A percentile compares a stretch with the other conserved stretches of the same genome.
phyloP scores from a whole-genome alignment of 92 coral and sea anemone genomes.

The Scolanthus callimorphus region DNA sequence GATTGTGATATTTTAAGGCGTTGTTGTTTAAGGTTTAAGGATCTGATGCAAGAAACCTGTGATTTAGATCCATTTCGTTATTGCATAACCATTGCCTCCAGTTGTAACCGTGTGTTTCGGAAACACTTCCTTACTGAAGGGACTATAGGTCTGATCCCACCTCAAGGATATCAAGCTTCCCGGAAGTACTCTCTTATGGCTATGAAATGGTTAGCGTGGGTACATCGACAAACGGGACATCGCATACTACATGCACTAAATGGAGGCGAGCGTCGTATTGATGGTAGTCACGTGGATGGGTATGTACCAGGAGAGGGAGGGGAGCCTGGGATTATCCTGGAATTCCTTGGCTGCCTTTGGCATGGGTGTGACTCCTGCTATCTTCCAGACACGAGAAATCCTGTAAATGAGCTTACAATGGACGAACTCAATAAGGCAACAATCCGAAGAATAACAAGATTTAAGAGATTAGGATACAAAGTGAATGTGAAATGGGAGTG shows the following conservation, averaged over 20 bases:
- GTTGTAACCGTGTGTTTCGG: constrained; percentile 33
- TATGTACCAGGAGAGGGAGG: too few species aligned
- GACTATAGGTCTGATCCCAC: constrained; percentile 37
- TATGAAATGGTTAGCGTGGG: constrained; percentile 18
- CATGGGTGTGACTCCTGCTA: constrained; percentile 49
- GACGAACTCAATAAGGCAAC: constrained; percentile 33
- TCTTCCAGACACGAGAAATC: constrained; percentile 21
- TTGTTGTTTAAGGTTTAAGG: constrained; percentile 27
- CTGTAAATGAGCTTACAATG: too few species aligned
- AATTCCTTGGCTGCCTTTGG: constrained; percentile 30
- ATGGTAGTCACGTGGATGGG: constrained; percentile 18
- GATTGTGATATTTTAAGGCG: constrained; percentile 41
- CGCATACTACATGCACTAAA: constrained; percentile 35
- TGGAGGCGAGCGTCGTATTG: constrained; percentile 33
- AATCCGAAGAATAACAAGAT: too few species aligned
- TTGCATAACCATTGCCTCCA: constrained; percentile 37
- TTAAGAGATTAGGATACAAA: too few species aligned
- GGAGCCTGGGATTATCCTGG: constrained; percentile 5
- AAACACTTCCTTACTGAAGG: constrained; percentile 17
- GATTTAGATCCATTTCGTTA: constrained; percentile 26
- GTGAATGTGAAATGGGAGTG: too few species aligned
- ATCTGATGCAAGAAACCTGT: constrained; percentile 16
- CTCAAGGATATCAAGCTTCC: constrained; percentile 28
- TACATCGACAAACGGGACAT: background rate
- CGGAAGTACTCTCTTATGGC: constrained; percentile 24